Evolutionary conservation across 2,888 invertebrate species (phyloP).

Genomic region (Cheilosia urbana): DNA sequence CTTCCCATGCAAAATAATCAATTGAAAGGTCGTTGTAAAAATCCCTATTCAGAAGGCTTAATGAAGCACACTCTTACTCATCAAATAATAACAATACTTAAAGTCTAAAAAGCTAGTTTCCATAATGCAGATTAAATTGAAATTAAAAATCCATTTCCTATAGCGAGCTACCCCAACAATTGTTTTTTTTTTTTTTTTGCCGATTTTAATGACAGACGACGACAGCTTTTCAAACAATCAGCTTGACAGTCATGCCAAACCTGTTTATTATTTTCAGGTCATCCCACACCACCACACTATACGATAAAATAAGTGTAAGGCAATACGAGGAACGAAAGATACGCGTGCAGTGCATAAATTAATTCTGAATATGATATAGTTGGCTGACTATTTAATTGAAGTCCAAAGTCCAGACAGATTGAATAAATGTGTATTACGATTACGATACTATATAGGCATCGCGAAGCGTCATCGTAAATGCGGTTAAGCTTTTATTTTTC

Average conservation of each 20-base stretch:
- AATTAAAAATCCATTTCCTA: constrained; percentile 45
- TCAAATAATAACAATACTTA: constrained; percentile 6
- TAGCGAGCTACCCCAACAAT: not conserved
- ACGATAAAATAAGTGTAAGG: not conserved
- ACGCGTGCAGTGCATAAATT: constrained; percentile 2
- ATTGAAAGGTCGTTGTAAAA: not conserved
- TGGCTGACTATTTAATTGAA: constrained; percentile 50
- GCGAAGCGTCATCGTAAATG: constrained; percentile 49
- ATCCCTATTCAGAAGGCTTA: not conserved
- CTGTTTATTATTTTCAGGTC: constrained; percentile 25
- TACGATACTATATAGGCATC: constrained; percentile 5
- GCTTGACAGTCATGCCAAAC: constrained; percentile 29
- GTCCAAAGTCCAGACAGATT: constrained; percentile 58
- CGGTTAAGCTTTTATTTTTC: not conserved
- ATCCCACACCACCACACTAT: constrained; percentile 2
- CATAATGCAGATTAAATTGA: constrained; percentile 5
- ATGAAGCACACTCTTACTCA: not conserved
- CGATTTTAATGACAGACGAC: constrained; percentile 8
- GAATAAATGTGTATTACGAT: constrained; percentile 26
- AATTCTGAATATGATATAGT: not conserved
- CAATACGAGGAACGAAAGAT: constrained; percentile 2
- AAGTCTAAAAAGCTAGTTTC: not conserved
- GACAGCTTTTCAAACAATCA: constrained; percentile 12
- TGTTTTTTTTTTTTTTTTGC: constrained; percentile 24
- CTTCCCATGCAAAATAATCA: not conserved